Evolutionary conservation across 2,888 invertebrate species (phyloP).

Genomic region (Drosophila fulvimacula): DNA sequence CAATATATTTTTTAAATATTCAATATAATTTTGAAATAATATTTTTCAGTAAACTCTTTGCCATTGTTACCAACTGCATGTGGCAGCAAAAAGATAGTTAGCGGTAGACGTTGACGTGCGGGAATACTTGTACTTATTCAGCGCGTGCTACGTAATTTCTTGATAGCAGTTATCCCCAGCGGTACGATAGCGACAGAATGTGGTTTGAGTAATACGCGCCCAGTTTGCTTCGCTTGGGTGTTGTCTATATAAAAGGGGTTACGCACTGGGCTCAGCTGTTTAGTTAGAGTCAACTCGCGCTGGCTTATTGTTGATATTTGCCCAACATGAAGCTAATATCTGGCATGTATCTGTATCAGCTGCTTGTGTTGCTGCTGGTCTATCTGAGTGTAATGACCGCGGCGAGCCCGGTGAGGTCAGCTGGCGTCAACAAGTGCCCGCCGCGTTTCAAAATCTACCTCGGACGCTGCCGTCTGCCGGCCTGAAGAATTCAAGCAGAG

Average conservation of each 20-base stretch:
- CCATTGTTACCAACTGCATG: not conserved
- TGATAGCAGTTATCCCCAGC: conserved; percentile 36
- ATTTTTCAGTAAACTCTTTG: not conserved
- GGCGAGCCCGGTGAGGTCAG: conserved; percentile 8
- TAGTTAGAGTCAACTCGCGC: conserved; percentile 33
- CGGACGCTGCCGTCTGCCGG: conserved; percentile 56
- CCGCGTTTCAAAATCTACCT: conserved; percentile 36
- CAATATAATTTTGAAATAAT: too few species aligned
- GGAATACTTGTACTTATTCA: conserved; percentile 14
- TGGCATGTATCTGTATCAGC: conserved; percentile 14
- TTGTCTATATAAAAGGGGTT: conserved; percentile 24
- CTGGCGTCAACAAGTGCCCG: conserved; percentile 19
- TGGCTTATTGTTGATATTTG: conserved; percentile 2
- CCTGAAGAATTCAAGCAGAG: conserved; percentile 31
- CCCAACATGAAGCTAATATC: conserved; percentile 33
- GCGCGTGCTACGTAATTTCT: conserved; percentile 15
- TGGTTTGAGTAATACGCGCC: conserved; percentile 22
- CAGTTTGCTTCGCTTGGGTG: too few species aligned
- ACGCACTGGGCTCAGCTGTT: conserved; percentile 12
- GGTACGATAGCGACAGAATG: conserved; percentile 1
- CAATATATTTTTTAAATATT: too few species aligned
- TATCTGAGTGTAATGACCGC: conserved; percentile 15
- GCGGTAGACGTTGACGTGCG: not conserved
- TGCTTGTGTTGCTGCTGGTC: conserved; percentile 35
- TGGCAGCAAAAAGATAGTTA: not conserved